Percentiles rank a stretch among this genome's conserved stretches.
Conservation (phyloP, 2,113 vertebrate genomes). For the Brevimyrus niger region DNA sequence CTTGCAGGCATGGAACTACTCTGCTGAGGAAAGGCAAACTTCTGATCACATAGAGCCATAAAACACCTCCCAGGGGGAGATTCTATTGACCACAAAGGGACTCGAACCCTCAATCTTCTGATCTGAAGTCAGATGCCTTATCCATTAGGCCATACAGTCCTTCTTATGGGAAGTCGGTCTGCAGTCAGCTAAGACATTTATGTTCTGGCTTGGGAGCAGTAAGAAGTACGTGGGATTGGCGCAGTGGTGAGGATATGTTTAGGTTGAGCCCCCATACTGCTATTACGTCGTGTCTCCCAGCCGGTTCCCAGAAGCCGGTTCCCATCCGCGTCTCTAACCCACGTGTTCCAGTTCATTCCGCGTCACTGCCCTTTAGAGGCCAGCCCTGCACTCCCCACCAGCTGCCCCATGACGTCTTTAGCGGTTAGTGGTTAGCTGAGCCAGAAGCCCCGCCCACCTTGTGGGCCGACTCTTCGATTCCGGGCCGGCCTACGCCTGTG, state of each 20-base stretch:
- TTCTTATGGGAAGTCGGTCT: background rate
- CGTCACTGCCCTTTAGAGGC: background rate
- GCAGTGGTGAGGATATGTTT: background rate
- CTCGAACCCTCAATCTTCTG: background rate
- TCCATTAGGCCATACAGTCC: background rate
- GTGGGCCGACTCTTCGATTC: constrained; percentile 1
- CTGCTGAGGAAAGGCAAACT: background rate
- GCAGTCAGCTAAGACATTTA: background rate
- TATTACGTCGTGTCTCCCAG: background rate
- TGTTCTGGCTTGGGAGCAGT: background rate
- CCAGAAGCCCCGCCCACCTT: constrained; percentile 4
- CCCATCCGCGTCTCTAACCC: background rate
- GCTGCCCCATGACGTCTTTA: constrained; percentile 44
- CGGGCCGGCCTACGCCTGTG: background rate
- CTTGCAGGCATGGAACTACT: background rate
- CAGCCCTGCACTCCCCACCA: constrained; percentile 31
- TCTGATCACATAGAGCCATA: background rate
- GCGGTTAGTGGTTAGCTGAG: constrained; percentile 41
- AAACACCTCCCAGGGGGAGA: background rate
- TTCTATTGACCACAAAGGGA: background rate
- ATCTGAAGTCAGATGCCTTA: background rate
- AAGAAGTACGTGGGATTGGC: background rate
- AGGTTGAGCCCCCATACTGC: background rate
- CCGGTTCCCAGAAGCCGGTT: background rate
- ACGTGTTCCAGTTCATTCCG: background rate